Evolutionary conservation across 1,140 invertebrate species (phyloP).

Genomic region (Atta colombica): DNA sequence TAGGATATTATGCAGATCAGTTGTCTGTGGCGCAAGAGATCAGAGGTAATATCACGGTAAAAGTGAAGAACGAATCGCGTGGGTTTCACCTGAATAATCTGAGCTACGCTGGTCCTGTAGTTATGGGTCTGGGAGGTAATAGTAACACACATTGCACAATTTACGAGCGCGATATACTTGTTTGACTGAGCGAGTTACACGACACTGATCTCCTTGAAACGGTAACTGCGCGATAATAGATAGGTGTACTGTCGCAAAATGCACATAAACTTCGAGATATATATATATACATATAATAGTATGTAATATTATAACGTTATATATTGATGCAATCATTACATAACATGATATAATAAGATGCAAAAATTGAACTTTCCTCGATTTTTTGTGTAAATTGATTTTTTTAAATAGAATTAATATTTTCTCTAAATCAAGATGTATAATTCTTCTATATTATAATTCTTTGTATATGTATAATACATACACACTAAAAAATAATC

Average conservation of each 20-base stretch:
- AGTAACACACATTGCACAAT: conserved; percentile 36
- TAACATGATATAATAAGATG: conserved; percentile 4
- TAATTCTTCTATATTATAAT: not conserved
- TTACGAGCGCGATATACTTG: not conserved
- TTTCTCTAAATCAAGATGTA: not conserved
- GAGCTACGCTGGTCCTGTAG: conserved; percentile 96
- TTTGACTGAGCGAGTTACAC: not conserved
- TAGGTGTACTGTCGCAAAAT: conserved; percentile 17
- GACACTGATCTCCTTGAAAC: conserved; percentile 1
- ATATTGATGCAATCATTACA: not conserved
- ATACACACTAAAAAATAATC: too few relatives aligned
- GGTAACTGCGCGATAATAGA: conserved; percentile 16
- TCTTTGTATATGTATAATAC: not conserved
- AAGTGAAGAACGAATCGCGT: conserved; percentile 92
- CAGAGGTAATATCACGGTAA: conserved; percentile 91
- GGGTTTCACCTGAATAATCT: conserved; percentile 96
- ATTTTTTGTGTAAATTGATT: not conserved
- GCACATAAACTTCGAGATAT: not conserved
- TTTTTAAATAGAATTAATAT: conserved; percentile 1
- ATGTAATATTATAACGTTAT: not conserved
- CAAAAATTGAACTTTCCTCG: not conserved
- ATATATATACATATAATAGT: not conserved
- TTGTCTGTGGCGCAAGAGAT: conserved; percentile 92
- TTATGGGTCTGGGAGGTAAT: conserved; percentile 96
- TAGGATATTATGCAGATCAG: conserved; percentile 94